These are phyloP conservation scores for Lucinisca nassula DNA, from an alignment of 2,888 invertebrate genomes.

Conservation along the genomic window DNA sequence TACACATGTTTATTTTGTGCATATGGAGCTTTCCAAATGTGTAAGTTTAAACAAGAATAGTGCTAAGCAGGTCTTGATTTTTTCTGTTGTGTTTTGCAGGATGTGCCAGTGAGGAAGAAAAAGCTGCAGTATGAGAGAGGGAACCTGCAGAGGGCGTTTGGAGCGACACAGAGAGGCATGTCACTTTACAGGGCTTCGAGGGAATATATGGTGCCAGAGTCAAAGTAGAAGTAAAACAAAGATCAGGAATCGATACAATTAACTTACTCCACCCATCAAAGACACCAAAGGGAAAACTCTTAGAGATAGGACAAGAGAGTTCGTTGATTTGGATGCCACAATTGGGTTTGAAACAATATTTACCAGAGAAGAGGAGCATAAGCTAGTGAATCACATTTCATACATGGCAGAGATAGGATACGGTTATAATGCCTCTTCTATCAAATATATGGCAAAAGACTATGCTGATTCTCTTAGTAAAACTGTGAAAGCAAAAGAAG, in stretches of 20 bases:
- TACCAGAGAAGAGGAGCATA: background rate
- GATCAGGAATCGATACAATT: too few relatives aligned
- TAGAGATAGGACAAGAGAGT: background rate
- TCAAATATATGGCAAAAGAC: background rate
- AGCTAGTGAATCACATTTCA: background rate
- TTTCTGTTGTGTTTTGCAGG: too few relatives aligned
- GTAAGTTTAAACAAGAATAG: too few relatives aligned
- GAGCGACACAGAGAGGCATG: background rate
- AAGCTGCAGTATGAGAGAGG: background rate
- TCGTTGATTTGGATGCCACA: background rate
- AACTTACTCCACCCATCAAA: too few relatives aligned
- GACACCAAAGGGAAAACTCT: too few relatives aligned
- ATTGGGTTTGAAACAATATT: background rate
- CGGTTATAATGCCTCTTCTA: background rate
- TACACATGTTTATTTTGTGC: too few relatives aligned
- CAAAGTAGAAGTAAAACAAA: too few relatives aligned
- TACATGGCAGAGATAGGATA: background rate
- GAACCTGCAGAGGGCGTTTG: background rate
- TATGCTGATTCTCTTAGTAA: background rate
- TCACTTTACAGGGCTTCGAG: background rate
- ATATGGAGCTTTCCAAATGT: too few relatives aligned
- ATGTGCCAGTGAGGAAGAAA: too few relatives aligned
- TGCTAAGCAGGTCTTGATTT: too few relatives aligned
- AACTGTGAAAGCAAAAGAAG: background rate
- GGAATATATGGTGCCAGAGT: background rate